Conservation (phyloP, 2,888 invertebrate genomes). For the Plebejus anna region DNA sequence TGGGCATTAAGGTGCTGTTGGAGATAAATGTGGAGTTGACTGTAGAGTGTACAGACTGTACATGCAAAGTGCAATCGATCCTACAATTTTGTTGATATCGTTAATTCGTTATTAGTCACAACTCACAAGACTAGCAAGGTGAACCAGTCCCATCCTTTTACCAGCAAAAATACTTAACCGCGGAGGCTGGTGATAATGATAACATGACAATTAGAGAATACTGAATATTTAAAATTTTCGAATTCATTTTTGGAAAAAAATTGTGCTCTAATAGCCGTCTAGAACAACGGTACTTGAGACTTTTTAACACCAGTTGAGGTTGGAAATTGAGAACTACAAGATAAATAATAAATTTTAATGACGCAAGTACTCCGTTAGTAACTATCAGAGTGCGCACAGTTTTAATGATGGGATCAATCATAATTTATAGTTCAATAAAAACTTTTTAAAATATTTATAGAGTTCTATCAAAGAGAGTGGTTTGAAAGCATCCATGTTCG, state of each 20-base stretch:
- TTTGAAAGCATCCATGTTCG: constrained; percentile 7
- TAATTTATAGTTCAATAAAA: constrained; percentile 17
- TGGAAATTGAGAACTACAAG: not conserved
- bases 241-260: too few relatives aligned
- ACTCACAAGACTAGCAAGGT: not conserved
- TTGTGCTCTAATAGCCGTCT: too few relatives aligned
- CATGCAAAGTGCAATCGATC: constrained; percentile 12
- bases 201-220: too few relatives aligned
- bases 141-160: not conserved
- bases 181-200: too few relatives aligned
- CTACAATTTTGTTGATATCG: not conserved
- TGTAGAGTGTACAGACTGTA: too few relatives aligned
- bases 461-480: not conserved
- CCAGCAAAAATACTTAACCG: not conserved
- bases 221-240: too few relatives aligned
- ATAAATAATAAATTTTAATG: not conserved
- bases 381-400: constrained; percentile 1
- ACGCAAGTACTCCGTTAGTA: not conserved
- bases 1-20: not conserved
- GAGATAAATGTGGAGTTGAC: too few relatives aligned
- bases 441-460: constrained; percentile 5
- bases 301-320: not conserved
- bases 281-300: too few relatives aligned
- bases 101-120: not conserved
- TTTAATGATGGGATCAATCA: not conserved